Conservation (phyloP, 2,888 invertebrate species). For the Dryococelus australis region DNA sequence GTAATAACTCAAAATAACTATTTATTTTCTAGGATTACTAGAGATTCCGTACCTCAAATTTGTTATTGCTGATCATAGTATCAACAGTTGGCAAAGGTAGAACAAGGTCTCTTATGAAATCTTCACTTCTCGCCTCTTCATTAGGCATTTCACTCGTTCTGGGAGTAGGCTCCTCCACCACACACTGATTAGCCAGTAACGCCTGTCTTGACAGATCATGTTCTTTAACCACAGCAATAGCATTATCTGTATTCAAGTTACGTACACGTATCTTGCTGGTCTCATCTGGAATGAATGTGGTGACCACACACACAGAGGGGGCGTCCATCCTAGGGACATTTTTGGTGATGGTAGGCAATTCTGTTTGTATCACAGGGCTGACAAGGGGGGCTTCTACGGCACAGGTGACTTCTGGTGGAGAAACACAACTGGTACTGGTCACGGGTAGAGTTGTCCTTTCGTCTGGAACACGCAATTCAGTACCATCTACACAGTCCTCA, state of each 20-base stretch:
- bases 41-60: not conserved
- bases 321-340: not conserved
- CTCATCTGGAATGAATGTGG: constrained; percentile 24
- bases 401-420: not conserved
- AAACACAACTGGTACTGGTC: not conserved
- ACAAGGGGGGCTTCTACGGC: not conserved
- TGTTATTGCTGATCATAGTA: not conserved
- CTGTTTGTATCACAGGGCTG: not conserved
- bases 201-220: not conserved
- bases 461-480: not conserved
- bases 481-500: not conserved
- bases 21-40: no score
- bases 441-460: not conserved
- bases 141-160: not conserved
- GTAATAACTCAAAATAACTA: no score
- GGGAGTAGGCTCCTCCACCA: not conserved
- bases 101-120: constrained; percentile 30
- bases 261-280: constrained; percentile 40
- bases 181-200: not conserved
- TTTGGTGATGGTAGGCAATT: not conserved
- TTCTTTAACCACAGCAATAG: not conserved
- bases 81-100: not conserved
- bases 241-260: constrained; percentile 30
- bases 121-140: constrained; percentile 28
- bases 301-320: not conserved